phyloP scores from a whole-genome alignment of 2,113 vertebrate genomes.

The Oncorhynchus nerka region DNA sequence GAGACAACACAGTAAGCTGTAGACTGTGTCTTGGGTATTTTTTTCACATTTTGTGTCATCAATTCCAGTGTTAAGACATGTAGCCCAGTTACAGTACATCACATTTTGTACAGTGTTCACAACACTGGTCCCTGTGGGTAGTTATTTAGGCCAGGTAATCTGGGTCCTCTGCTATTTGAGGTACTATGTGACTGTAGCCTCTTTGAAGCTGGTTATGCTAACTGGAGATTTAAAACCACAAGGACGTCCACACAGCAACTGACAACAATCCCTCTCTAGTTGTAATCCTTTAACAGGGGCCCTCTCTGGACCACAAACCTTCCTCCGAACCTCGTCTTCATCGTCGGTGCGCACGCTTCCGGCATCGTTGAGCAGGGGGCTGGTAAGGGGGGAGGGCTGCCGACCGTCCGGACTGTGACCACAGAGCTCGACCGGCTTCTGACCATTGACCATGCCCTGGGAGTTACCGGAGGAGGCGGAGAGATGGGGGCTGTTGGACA shows the following conservation, averaged over 20 bases:
- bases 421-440: slow-evolving; percentile 80
- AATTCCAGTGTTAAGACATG: background rate
- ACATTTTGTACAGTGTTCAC: slow-evolving; percentile 19
- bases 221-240: background rate
- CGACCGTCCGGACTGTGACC: slow-evolving; percentile 85
- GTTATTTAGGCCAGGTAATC: slow-evolving; percentile 41
- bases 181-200: background rate
- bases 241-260: background rate
- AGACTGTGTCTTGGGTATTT: background rate
- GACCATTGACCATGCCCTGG: slow-evolving; percentile 80
- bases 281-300: background rate
- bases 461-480: slow-evolving; percentile 84
- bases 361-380: slow-evolving; percentile 89
- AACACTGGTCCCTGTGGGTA: slow-evolving; percentile 8
- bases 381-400: slow-evolving; percentile 88
- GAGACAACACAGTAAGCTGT: background rate
- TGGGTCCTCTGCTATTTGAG: slow-evolving; percentile 40
- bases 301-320: slow-evolving; percentile 75
- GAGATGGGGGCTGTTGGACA: slow-evolving; percentile 85
- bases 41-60: background rate
- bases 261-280: no score
- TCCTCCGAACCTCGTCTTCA: slow-evolving; percentile 90
- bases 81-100: slow-evolving; percentile 18
- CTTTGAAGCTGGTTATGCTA: slow-evolving; percentile 4
- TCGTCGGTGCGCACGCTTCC: slow-evolving; percentile 85